Evolutionary conservation across 1,140 invertebrate genomes (phyloP), one percentile per base, ranked within the genome.

Genomic region (Drosophila nannoptera): DNA sequence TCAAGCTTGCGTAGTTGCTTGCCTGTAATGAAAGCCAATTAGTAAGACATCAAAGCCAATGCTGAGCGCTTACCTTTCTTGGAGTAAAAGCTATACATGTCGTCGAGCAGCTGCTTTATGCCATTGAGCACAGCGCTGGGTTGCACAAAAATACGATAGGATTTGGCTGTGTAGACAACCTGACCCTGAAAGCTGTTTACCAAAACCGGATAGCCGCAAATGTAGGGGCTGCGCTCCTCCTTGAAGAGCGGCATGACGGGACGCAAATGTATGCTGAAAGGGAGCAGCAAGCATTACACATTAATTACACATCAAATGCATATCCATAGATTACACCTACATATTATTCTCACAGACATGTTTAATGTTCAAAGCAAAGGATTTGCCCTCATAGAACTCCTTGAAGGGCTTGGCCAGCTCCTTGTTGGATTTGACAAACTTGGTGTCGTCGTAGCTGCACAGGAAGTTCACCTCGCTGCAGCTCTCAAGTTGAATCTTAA

Each of bases 111-210:
- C 12, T 72, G 60, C 4, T 62, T 62, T 48, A 88, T 73, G n/a
- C 48, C n/a, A 4, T 91, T 77, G 0, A 82, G 67, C 64, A 92
- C 91, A 0, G 75, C 50, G 0, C 77, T 59, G 46, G 91, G 90
- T 69, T 94, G 94, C 1, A 95, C 84, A 84, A 92, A 95, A 2
- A 95, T 75, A 43, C 91, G 91, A 46, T 90, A 91, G 1, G 75
- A 52, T 16, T 71, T 78, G 4, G 70, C 63, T 0, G 76, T 73
- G 56, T 78, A 78, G 0, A 78, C 73, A 1, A 89, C 82, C 0
- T 68, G 56, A 0, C 69, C 84, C 22, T 77, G 35, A 36, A 89
- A 89, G 12, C 50, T 72, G 43, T 73, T 77, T 8, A 73, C 32
- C 5, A 87, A 52, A 7, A 89, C 56, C 5, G 88, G 87, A 64